phyloP scores from a whole-genome alignment of 2,113 vertebrate species.

The Nothobranchius kuhntae region DNA sequence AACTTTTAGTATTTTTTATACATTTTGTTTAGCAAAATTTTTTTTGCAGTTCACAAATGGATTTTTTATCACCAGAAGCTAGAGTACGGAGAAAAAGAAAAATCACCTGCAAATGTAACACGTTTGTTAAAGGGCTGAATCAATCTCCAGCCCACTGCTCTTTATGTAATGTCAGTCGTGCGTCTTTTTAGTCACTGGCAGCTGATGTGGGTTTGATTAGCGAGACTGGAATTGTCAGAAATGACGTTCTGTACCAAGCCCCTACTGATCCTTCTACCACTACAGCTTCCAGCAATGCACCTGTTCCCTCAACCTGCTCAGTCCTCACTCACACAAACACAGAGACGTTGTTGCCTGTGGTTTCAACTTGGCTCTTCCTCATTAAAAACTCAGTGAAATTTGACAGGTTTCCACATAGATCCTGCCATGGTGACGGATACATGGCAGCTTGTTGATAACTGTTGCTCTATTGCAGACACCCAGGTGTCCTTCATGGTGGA shows the following conservation, averaged over 20 bases:
- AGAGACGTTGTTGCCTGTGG: constrained; percentile 49
- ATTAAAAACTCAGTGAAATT: constrained; percentile 72
- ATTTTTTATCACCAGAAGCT: constrained; percentile 29
- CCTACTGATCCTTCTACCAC: constrained; percentile 55
- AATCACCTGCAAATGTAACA: constrained; percentile 8
- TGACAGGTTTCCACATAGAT: constrained; percentile 72
- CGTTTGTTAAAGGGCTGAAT: constrained; percentile 29
- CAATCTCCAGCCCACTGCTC: constrained; percentile 39
- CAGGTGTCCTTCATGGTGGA: constrained; percentile 67
- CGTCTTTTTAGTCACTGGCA: constrained; percentile 47
- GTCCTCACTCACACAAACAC: constrained; percentile 24
- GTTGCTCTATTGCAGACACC: constrained; percentile 45
- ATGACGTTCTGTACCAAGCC: constrained; percentile 55
- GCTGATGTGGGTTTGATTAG: constrained; percentile 68
- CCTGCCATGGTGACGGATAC: constrained; percentile 64
- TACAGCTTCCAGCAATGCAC: constrained; percentile 78
- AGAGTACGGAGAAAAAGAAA: not conserved
- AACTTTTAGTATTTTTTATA: not conserved
- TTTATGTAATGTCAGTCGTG: constrained; percentile 58
- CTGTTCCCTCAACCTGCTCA: constrained; percentile 70
- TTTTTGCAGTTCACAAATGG: not conserved
- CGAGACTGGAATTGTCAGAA: constrained; percentile 63
- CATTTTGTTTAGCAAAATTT: constrained; percentile 10
- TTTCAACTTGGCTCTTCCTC: constrained; percentile 72
- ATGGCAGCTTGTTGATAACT: constrained; percentile 69